A percentile compares a stretch with the other conserved stretches of the same genome.
Evolutionary conservation across 2,113 vertebrate genomes (phyloP).

Genomic region (Centropus unirufus): DNA sequence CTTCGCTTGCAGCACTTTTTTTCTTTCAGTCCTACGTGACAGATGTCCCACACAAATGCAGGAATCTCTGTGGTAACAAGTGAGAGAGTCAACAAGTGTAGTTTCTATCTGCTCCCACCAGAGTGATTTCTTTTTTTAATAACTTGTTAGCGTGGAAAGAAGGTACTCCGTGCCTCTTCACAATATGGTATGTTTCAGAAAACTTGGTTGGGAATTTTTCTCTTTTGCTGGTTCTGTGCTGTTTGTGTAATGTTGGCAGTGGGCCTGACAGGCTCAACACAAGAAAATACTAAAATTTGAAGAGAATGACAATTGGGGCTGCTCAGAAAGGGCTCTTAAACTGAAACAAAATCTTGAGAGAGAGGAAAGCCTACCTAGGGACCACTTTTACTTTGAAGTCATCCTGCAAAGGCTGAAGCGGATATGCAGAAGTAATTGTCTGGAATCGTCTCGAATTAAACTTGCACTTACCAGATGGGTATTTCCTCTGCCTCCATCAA

Average conservation of each 20-base stretch:
- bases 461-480: not conserved
- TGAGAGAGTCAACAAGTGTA: not conserved
- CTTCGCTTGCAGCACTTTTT: not conserved
- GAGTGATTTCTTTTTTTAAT: not conserved
- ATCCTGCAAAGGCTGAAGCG: not conserved
- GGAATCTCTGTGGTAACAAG: conserved; percentile 12
- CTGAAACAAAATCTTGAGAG: not conserved
- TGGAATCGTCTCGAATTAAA: not conserved
- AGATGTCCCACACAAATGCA: not conserved
- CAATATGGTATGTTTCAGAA: not conserved
- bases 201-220: not conserved
- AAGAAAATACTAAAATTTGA: not conserved
- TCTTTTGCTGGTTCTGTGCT: not conserved
- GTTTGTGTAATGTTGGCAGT: not conserved
- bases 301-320: not conserved
- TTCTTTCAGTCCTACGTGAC: not conserved
- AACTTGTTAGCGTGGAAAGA: not conserved
- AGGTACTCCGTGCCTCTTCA: conserved; percentile 5
- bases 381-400: not conserved
- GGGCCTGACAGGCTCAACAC: not conserved
- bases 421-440: not conserved
- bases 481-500: not conserved
- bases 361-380: not conserved
- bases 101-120: not conserved
- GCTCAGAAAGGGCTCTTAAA: not conserved